Conservation (phyloP, 2,888 invertebrate species). For the Hymenopus coronatus region DNA sequence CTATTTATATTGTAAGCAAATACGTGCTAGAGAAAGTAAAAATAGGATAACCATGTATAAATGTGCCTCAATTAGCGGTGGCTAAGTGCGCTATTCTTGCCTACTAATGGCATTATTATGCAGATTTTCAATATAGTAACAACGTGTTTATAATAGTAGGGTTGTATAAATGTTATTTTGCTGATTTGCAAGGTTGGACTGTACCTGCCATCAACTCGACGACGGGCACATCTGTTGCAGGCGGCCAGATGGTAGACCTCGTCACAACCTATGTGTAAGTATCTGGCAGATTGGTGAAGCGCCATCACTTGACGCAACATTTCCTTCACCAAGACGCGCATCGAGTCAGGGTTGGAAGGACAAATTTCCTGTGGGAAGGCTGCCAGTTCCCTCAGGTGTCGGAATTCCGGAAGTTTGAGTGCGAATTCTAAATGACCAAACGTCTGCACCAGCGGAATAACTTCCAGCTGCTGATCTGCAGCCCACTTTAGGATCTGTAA, state of each 20-base stretch:
- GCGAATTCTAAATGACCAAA: conserved; percentile 54
- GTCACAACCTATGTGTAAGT: conserved; percentile 51
- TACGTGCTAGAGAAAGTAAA: too few relatives aligned
- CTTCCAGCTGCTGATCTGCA: conserved; percentile 43
- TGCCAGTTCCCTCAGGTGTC: conserved; percentile 46
- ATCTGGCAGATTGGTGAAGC: conserved; percentile 41
- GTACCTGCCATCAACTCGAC: conserved; percentile 29
- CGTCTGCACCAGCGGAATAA: conserved; percentile 53
- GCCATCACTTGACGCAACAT: conserved; percentile 44
- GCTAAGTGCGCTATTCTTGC: too few relatives aligned
- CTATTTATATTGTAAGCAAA: too few relatives aligned
- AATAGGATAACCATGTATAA: too few relatives aligned
- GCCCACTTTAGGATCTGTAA: conserved; percentile 42
- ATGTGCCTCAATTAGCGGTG: too few relatives aligned
- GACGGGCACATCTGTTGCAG: conserved; percentile 41
- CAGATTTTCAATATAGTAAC: too few relatives aligned
- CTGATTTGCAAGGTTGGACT: too few relatives aligned
- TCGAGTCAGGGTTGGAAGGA: conserved; percentile 46
- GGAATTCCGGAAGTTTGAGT: conserved; percentile 47
- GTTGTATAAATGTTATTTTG: too few relatives aligned
- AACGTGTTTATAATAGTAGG: too few relatives aligned
- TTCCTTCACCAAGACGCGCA: conserved; percentile 32
- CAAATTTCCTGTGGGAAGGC: conserved; percentile 49
- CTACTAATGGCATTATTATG: too few relatives aligned
- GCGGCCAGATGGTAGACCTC: conserved; percentile 46